These are phyloP conservation scores for Chamaetylas fuelleborni DNA, from an alignment of 2,113 vertebrate genomes.

Conservation along the genomic window DNA sequence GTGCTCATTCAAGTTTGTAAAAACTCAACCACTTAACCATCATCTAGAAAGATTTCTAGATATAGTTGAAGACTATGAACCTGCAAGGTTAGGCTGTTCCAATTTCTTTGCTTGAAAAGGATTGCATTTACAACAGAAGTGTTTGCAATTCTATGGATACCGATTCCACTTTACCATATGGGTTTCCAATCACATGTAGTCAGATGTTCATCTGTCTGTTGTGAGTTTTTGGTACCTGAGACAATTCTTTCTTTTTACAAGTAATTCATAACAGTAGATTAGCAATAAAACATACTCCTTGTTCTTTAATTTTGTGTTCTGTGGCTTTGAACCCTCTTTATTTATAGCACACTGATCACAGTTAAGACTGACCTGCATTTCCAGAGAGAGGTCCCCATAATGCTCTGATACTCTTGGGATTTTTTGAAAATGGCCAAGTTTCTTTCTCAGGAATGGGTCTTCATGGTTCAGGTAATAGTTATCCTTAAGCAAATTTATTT, in stretches of 20 bases:
- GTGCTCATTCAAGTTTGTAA: not conserved
- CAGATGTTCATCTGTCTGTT: not conserved
- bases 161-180: not conserved
- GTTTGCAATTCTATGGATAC: not conserved
- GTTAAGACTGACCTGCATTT: not conserved
- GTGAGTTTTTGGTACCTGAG: not conserved
- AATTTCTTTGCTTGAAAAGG: not conserved
- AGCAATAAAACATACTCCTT: not conserved
- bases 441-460: not conserved
- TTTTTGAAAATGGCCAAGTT: not conserved
- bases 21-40: not conserved
- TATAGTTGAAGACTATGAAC: not conserved
- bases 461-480: not conserved
- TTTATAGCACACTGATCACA: not conserved
- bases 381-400: not conserved
- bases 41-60: not conserved
- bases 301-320: not conserved
- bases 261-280: not conserved
- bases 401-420: not conserved
- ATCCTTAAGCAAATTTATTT: not conserved
- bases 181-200: accelerated
- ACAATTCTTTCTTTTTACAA: not conserved
- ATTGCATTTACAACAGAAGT: not conserved
- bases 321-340: not conserved
- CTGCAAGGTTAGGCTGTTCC: not conserved